These are phyloP conservation scores for Atopsyche davidsoni DNA, from an alignment of 1,140 invertebrate species.

Conservation along the genomic window DNA sequence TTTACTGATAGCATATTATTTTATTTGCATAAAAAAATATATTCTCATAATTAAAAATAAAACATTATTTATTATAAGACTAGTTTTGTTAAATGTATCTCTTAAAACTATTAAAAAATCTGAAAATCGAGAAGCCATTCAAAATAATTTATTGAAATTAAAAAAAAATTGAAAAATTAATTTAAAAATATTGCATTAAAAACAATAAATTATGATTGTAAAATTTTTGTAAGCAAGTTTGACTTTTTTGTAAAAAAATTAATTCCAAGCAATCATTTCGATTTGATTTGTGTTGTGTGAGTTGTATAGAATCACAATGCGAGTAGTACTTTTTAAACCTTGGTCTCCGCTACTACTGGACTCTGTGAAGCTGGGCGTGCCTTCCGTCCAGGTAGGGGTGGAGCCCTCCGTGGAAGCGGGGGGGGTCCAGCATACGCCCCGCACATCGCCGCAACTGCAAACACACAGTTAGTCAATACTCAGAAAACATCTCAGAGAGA, in stretches of 20 bases:
- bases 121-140: no score
- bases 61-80: neutral
- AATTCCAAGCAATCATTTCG: slow-evolving; percentile 11
- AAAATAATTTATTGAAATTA: neutral
- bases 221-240: neutral
- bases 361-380: slow-evolving; percentile 94
- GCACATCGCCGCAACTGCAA: slow-evolving; percentile 27
- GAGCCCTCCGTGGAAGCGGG: slow-evolving; percentile 84
- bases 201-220: neutral
- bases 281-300: slow-evolving; percentile 34
- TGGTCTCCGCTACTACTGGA: slow-evolving; percentile 89
- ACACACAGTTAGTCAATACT: slow-evolving; percentile 5
- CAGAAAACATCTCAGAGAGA: no score
- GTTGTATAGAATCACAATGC: neutral
- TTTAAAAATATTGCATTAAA: neutral
- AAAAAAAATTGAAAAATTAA: neutral
- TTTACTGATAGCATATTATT: no score
- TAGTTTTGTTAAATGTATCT: neutral
- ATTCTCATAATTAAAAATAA: neutral
- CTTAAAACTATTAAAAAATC: no score
- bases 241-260: neutral
- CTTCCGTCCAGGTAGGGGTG: slow-evolving; percentile 97
- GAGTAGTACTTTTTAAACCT: slow-evolving; percentile 49
- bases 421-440: slow-evolving; percentile 66
- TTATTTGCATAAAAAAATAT: slow-evolving; percentile 4